Conservation (phyloP, 2,113 vertebrate species). For the Hemiscyllium ocellatum region DNA sequence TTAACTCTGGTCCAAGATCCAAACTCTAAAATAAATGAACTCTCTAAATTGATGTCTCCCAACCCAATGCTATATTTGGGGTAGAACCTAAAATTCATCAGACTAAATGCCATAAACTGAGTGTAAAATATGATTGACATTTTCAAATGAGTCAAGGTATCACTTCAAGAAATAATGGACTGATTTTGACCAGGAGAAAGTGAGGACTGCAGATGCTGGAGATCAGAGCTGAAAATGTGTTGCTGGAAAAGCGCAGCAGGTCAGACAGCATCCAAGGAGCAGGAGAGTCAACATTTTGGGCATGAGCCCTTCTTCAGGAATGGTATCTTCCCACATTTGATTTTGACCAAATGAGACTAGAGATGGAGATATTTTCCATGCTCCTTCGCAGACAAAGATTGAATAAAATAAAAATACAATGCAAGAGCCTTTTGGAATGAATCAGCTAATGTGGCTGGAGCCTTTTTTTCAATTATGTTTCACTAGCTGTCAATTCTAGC, state of each 20-base stretch:
- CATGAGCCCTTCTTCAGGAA: no score
- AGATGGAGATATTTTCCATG: not conserved
- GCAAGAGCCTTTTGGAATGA: not conserved
- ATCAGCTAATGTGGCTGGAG: not conserved
- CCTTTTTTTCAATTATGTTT: not conserved
- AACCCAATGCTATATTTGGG: not conserved
- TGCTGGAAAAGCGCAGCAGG: no score
- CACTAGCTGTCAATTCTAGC: not conserved
- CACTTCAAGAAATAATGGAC: not conserved
- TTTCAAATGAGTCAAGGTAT: not conserved
- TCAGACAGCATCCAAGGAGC: no score
- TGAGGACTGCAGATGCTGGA: no score
- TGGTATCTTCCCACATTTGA: no score
- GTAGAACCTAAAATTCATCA: not conserved
- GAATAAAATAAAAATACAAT: not conserved
- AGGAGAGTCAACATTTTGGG: no score
- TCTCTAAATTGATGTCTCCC: not conserved
- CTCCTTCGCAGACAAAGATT: not conserved
- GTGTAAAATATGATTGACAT: not conserved
- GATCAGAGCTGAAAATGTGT: no score
- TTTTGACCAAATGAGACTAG: not conserved
- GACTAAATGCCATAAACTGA: not conserved
- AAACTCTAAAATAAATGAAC: no score
- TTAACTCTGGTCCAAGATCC: no score
- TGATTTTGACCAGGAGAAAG: not conserved